Evolutionary conservation across 1,140 invertebrate species (phyloP), one percentile per base, ranked within the genome.

Genomic region (Scaptomyza graminum): DNA sequence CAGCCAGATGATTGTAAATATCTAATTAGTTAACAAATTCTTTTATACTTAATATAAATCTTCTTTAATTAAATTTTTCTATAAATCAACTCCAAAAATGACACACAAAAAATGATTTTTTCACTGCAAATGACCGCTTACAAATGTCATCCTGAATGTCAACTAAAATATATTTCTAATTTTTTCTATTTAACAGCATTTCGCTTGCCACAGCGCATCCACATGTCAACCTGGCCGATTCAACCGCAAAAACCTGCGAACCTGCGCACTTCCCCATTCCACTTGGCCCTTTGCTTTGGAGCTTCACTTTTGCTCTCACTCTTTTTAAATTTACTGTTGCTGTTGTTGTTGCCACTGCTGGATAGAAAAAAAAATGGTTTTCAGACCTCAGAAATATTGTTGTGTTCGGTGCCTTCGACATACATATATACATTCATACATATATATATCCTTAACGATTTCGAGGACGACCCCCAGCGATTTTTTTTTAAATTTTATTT

Each of bases 401-500:
- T 31, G 28, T 31, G 5, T 41, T 12, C 12, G 62, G 47, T 54
- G 31, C 54, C 37, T 57, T 22, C 55, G 1, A 34, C 31, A 9
- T 9, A 34, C 31, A 34, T 7, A 31, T 6, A 31, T 7, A 31
- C 28, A 31, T 7, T 5, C 28, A 31, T 7, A 31, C 59, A 63
- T 37, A 61, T 57, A 82, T 75, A 9, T 78, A 82, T 79, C 66
- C 79, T 71, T 83, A 83, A 83, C 75, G 78, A 75, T 61, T 79
- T 67, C 41, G 37, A 71, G 62, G 18, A 25, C 37, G 39, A 54
- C 47, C 44, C 11, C 59, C 47, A 12, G 13, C 44, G 37, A 39
- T 11, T 16, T 31, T 71, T 80, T 34, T 22, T 22, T 67, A 79
- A 90, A 90, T 90, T 90, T 85, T 77, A 85, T 90, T 90, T 90